Evolutionary conservation across 2,113 vertebrate genomes (phyloP), one percentile per base, ranked within the genome.

Genomic region (Trogon surrucura): DNA sequence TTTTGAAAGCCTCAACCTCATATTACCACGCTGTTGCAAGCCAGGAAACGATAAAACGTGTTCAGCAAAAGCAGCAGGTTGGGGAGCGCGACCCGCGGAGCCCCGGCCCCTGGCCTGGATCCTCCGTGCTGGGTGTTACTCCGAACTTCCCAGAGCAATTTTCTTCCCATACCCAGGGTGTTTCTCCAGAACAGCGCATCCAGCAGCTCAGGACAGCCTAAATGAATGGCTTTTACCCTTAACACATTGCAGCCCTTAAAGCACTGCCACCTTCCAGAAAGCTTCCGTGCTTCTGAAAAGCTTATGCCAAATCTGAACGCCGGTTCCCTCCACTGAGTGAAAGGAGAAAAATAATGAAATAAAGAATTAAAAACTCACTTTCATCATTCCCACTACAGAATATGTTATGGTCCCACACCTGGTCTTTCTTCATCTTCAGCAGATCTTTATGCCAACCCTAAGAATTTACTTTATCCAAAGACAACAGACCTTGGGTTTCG

Each of bases 71-170:
- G 10, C 85, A 74, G 60, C 0, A 2, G 34, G 29, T 5, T 70
- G 32, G 8, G 44, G 34, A 79, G 32, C 0, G 1, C 61, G 54
- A 16, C 15, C 21, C 0, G 0, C 3, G 1, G 12, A 53, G n/a
- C 23, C 51, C 27, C 57, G 41, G 34, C 17, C 36, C 54, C 50
- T 12, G 45, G 38, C 13, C 48, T 57, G 36, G 38, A n/a, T 8
- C 5, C 19, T 29, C 67, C 25, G 53, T 15, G 17, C 41, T 66
- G 25, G 47, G 11, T 56, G 7, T 8, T 13, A 36, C 16, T 36
- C 4, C 3, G 1, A 60, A 30, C 11, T 16, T 81, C 32, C 36
- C 70, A 71, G 23, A 36, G 32, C 13, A 44, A 17, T 60, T 36
- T 81, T 69, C 18, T 65, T 60, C 60, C 73, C 15, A 26, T 3